Base-by-base conservation (phyloP, 2,888 invertebrate species). In the Caenorhabditis zanzibari region DNA sequence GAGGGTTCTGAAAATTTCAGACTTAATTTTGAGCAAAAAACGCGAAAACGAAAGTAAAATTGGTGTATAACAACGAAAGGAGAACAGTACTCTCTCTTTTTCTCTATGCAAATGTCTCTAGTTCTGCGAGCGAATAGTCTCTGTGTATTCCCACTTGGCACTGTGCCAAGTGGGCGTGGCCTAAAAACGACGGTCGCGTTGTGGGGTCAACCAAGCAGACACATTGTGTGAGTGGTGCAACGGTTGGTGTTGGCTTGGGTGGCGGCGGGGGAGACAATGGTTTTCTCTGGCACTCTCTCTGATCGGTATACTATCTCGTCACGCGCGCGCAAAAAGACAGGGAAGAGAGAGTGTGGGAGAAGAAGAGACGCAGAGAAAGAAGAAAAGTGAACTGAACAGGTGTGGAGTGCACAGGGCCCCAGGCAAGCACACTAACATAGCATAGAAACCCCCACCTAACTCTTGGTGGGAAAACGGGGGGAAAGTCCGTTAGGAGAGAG, bases 81-180 rank as follows among this genome's bases (percentile, higher is more conserved):
- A 26, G 16, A 68, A 68, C 68, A 16, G 68, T 68, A 68, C 68
- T 38, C 61, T 28, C 28, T 63, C n/a, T 58, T 26, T 26, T n/a
- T 61, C 22, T 64, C 49, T 61, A 41, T 66, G 52, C 22, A 35
- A 52, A 35, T 41, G 61, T 61, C 22, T 41, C 41, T 24, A 19
- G 52, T 5, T 5, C 32, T 12, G 32, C 38, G 58, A 41, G n/a
- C n/a, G n/a, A n/a, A n/a, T n/a, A n/a, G 49, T 52, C 32, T 24
- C 54, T 38, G 22, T 64, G 52, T 12, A 28, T 28, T 2, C 24
- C 64, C 35, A 64, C 47, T 75, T 75, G 75, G 75, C 75, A 66
- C 49, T 16, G 63, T 49, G 63, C 63, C 61, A 63, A 73, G 54
- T 63, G 74, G 74, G 74, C 73, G 73, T 63, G 73, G 61, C 52